Percentiles rank a stretch among this genome's conserved stretches.
Conservation (phyloP, 2,797 vertebrate genomes). For the Typhlichthys subterraneus region DNA sequence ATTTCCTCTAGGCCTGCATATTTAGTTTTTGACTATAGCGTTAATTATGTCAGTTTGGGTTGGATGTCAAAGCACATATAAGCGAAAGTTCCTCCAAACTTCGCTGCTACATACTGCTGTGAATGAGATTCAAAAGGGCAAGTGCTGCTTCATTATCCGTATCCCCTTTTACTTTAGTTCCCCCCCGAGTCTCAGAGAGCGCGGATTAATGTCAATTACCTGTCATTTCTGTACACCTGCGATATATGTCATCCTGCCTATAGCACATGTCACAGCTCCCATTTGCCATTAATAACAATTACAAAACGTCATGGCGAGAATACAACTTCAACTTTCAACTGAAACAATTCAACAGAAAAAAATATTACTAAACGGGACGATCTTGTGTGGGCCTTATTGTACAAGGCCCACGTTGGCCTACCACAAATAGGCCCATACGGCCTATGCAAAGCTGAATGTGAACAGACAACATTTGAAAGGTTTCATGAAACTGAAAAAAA, state of each 20-base stretch:
- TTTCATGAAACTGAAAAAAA: too few species aligned
- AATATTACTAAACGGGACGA: too few species aligned
- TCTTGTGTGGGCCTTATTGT: too few species aligned
- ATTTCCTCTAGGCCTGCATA: neutral
- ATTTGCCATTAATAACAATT: too few species aligned
- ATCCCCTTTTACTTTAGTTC: slow-evolving; percentile 66
- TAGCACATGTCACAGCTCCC: too few species aligned
- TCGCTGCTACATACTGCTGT: slow-evolving; percentile 66
- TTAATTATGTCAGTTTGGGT: slow-evolving; percentile 11
- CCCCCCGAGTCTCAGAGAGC: slow-evolving; percentile 65
- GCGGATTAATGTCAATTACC: slow-evolving; percentile 76
- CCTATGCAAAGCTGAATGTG: too few species aligned
- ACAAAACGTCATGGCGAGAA: too few species aligned
- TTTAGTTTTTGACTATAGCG: neutral
- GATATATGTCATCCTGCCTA: slow-evolving; percentile 27
- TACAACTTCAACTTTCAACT: too few species aligned
- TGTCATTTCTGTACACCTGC: slow-evolving; percentile 67
- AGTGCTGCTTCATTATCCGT: slow-evolving; percentile 77
- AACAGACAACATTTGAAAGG: too few species aligned
- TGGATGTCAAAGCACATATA: neutral
- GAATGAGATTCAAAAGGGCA: slow-evolving; percentile 71
- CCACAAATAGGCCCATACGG: too few species aligned
- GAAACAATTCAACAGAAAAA: too few species aligned
- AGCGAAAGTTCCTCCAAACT: slow-evolving; percentile 61
- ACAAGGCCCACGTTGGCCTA: too few species aligned